These are phyloP conservation scores for Gymnoscopelus braueri DNA, from an alignment of 2,797 vertebrate species.

Conservation along the genomic window DNA sequence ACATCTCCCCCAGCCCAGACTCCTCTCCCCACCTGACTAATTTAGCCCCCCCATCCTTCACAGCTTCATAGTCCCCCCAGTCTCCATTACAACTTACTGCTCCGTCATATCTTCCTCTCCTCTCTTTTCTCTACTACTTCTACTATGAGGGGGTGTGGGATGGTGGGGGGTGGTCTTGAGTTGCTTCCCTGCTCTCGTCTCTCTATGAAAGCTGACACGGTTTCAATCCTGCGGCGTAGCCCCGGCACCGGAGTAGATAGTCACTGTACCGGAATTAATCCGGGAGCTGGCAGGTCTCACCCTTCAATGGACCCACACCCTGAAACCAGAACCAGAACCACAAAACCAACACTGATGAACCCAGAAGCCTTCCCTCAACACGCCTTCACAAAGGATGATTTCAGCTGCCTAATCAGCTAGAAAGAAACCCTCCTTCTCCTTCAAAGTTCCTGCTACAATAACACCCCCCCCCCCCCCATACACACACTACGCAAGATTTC, in stretches of 20 bases:
- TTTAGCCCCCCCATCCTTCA: too few relatives aligned
- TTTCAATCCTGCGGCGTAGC: constrained; percentile 60
- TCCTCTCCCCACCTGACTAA: background rate
- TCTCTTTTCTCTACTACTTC: background rate
- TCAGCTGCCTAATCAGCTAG: constrained; percentile 73
- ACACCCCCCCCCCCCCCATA: constrained; percentile 8
- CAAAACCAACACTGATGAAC: constrained; percentile 57
- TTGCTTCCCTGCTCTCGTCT: constrained; percentile 60
- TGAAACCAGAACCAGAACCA: constrained; percentile 65
- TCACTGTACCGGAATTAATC: constrained; percentile 75
- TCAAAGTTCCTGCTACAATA: constrained; percentile 54
- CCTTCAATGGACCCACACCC: constrained; percentile 60
- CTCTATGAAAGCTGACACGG: constrained; percentile 48
- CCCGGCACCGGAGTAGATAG: constrained; percentile 51
- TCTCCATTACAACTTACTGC: constrained; percentile 34
- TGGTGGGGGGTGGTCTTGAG: constrained; percentile 40
- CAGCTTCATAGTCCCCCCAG: too few relatives aligned
- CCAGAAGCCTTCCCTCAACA: constrained; percentile 59
- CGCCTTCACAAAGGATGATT: constrained; percentile 70
- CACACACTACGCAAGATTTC: constrained; percentile 45
- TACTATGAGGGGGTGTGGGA: constrained; percentile 47
- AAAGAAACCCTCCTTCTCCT: constrained; percentile 60
- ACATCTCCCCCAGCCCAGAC: constrained; percentile 41
- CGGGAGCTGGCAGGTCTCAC: constrained; percentile 61
- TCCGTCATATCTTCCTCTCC: constrained; percentile 11